These are phyloP conservation scores for Apamea anceps DNA, from an alignment of 2,888 invertebrate species.

Conservation along the genomic window DNA sequence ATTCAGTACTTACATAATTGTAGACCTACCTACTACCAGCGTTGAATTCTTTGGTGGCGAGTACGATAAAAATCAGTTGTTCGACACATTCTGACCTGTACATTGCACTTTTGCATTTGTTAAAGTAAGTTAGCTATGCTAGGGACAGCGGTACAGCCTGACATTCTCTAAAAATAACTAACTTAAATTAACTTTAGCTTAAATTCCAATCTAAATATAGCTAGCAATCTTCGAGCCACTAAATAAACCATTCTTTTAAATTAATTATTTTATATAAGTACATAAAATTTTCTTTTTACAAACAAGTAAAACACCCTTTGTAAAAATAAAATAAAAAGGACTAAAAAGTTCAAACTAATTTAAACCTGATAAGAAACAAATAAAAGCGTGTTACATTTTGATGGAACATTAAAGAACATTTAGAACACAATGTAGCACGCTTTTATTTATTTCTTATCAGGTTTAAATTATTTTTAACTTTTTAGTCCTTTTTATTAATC, in stretches of 20 bases:
- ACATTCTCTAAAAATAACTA: neutral
- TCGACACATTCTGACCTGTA: neutral
- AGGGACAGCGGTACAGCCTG: too few species aligned
- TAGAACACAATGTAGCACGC: too few species aligned
- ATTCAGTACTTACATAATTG: too few species aligned
- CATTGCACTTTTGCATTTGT: neutral
- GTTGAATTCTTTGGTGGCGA: neutral
- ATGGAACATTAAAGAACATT: too few species aligned
- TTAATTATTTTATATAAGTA: too few species aligned
- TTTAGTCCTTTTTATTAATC: too few species aligned
- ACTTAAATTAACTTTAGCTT: neutral
- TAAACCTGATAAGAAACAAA: too few species aligned
- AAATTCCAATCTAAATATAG: neutral
- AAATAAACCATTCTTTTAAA: neutral
- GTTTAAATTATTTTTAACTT: too few species aligned
- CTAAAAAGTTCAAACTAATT: too few species aligned
- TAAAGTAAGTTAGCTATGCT: neutral
- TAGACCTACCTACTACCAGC: too few species aligned
- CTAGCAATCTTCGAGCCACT: neutral
- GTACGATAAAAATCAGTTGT: neutral
- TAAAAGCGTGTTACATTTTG: too few species aligned
- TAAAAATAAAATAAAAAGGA: neutral
- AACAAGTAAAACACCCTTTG: neutral
- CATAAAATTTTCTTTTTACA: neutral
- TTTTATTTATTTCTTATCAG: too few species aligned